Base-by-base conservation (phyloP, 1,140 invertebrate species). In the Musca domestica region DNA sequence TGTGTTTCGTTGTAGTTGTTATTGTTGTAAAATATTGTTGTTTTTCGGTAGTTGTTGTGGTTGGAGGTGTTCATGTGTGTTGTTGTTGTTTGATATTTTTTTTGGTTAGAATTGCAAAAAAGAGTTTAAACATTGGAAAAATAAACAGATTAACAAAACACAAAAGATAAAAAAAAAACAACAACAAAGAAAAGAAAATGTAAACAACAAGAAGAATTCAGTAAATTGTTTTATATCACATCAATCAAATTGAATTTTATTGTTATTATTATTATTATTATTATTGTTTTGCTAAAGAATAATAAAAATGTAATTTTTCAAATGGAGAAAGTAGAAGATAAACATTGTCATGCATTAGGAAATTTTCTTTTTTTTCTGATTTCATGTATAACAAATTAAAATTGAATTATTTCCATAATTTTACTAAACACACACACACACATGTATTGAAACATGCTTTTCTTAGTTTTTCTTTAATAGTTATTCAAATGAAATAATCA, bases 311-410 rank as follows among this genome's bases (percentile, higher is more conserved):
- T 7, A 41, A 41, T 41, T 7, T 41, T 41, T 41, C 12, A 41
- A 41, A 41, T 41, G 34, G 34, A 7, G 34, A 2, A 46, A 61
- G 19, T 61, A 27, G 23, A 30, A 46, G 23, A 52, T 19, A 58
- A 19, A 58, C 54, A 48, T 61, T 63, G 67, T 67, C 67, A 67
- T 67, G 67, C 67, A 67, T 67, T 67, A 15, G 17, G 6, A 17
- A 34, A 41, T 41, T 41, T 41, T 41, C 10, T 41, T 41, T 12
- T 41, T 41, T 41, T 12, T 41, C 12, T 4, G 27, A 30, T 41
- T 41, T 41, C 10, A 10, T 41, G 10, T 41, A 41, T 9, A 41
- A 41, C 34, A 41, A 41, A 41, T 41, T 41, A 41, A 41, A 41
- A 41, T 41, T 5, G 6, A 41, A 41, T 41, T 41, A 41, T 41